A percentile compares a stretch with the other conserved stretches of the same genome.
These are phyloP conservation scores for Amphibalanus amphitrite DNA, from an alignment of 1,140 invertebrate genomes.

Conservation along the genomic window DNA sequence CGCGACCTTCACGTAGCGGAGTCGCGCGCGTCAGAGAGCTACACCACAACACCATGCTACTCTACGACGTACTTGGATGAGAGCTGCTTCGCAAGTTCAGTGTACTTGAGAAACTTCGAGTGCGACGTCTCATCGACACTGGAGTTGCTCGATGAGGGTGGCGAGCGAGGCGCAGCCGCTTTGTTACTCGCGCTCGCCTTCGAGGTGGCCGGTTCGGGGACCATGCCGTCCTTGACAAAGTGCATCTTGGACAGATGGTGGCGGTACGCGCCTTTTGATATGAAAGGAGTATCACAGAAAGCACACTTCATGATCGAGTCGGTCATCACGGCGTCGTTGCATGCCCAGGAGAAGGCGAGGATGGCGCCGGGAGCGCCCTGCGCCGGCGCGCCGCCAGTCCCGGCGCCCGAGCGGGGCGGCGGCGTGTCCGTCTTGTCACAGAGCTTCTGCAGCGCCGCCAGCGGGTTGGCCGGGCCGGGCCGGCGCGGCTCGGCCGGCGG, in stretches of 20 bases:
- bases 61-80: constrained; percentile 62
- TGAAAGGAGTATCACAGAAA: constrained; percentile 88
- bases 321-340: constrained; percentile 65
- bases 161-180: constrained; percentile 27
- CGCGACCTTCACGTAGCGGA: background rate
- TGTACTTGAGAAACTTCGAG: constrained; percentile 92
- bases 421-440: constrained; percentile 81
- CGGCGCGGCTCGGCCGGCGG: constrained; percentile 21
- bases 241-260: constrained; percentile 94
- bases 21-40: background rate
- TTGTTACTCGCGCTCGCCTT: constrained; percentile 25
- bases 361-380: constrained; percentile 51
- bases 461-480: constrained; percentile 41
- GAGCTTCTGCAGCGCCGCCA: constrained; percentile 82
- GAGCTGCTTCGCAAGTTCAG: constrained; percentile 85
- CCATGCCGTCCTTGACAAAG: constrained; percentile 79
- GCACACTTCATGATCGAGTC: constrained; percentile 81
- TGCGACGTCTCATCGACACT: constrained; percentile 71
- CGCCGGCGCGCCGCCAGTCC: constrained; percentile 14
- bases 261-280: constrained; percentile 88
- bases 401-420: constrained; percentile 14
- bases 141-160: constrained; percentile 17
- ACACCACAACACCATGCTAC: background rate
- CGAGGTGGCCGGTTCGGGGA: constrained; percentile 41
- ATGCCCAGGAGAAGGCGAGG: constrained; percentile 80